Evolutionary conservation across 1,140 invertebrate species (phyloP).

Genomic region (Theocolax elegans): DNA sequence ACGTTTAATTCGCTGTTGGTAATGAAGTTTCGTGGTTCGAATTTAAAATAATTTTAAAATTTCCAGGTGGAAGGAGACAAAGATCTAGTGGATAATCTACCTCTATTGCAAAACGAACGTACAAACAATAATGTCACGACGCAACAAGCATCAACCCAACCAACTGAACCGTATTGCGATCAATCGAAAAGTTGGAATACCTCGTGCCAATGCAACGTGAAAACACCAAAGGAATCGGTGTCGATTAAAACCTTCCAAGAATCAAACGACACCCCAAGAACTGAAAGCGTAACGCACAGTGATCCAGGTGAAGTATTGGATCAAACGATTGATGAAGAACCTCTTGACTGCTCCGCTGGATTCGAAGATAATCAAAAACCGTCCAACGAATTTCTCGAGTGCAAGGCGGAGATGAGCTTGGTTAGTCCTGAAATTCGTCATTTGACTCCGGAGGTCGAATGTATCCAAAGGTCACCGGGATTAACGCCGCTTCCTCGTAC

Average conservation of each 20-base stretch:
- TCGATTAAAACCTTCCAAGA: constrained; percentile 18
- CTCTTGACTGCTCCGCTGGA: constrained; percentile 33
- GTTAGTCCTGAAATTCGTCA: constrained; percentile 19
- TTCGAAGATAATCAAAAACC: constrained; percentile 21
- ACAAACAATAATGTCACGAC: neutral
- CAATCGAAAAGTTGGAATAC: constrained; percentile 8
- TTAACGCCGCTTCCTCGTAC: neutral
- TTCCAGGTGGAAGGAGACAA: constrained; percentile 30
- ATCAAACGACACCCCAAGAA: neutral
- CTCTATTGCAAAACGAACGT: constrained; percentile 28
- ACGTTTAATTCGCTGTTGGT: too few relatives aligned
- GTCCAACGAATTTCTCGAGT: constrained; percentile 8
- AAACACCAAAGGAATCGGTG: constrained; percentile 6
- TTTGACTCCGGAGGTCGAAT: constrained; percentile 29
- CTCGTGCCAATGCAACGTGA: constrained; percentile 6
- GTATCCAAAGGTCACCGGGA: constrained; percentile 10
- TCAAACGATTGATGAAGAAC: constrained; percentile 9
- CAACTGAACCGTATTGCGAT: constrained; percentile 2
- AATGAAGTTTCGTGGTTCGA: too few relatives aligned
- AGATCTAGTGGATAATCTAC: constrained; percentile 26
- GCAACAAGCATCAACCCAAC: neutral
- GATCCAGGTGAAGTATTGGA: neutral
- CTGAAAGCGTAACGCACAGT: neutral
- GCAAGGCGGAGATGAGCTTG: constrained; percentile 2
- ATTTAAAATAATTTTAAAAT: too few relatives aligned